Evolutionary conservation across 2,797 vertebrate genomes (phyloP), one percentile per base, ranked within the genome.

Genomic region (Phataginus tricuspis): DNA sequence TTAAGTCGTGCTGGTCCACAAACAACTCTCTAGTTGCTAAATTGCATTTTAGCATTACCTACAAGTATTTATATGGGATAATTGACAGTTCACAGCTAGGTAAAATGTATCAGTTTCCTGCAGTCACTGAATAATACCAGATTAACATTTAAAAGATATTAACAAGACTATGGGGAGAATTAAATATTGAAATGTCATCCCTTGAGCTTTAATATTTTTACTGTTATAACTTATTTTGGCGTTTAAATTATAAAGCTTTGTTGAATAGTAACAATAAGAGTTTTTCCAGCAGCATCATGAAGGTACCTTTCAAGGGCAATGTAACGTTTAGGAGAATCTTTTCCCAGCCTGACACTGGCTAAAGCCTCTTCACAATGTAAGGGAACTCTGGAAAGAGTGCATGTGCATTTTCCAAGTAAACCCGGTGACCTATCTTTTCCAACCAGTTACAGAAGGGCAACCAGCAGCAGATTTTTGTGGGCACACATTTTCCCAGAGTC

Each of bases 61-160:
- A 63, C n/a, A 97, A 91, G 91, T 94, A 96, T 95, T 88, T 80
- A 93, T 83, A 68, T 90, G 91, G 37, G 19, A 96, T 72, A 97
- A 68, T 42, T 86, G 69, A 89, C 42, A 92, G 57, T 78, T 96
- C 34, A 91, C 34, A 94, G 27, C 71, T 92, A 84, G 59, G 23
- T 96, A 89, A 92, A 94, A 57, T 77, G 15, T 75, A 74, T 92
- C 64, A 84, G 0, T 94, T 90, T 95, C 79, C 12, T 86, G 25
- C 25, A 96, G 13, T 90, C 66, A 84, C n/a, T 57, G 77, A 37
- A 19, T 82, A 97, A 95, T 92, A 89, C 2, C 39, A 84, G 75
- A 90, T 94, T 96, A 90, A 55, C 29, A 80, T 94, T 93, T 91
- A 69, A 92, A 82, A 77, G 37, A 29, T 3, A 19, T 90, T 88